Evolutionary conservation across 2,888 invertebrate genomes (phyloP).

Genomic region (Synanthedon andrenaeformis): DNA sequence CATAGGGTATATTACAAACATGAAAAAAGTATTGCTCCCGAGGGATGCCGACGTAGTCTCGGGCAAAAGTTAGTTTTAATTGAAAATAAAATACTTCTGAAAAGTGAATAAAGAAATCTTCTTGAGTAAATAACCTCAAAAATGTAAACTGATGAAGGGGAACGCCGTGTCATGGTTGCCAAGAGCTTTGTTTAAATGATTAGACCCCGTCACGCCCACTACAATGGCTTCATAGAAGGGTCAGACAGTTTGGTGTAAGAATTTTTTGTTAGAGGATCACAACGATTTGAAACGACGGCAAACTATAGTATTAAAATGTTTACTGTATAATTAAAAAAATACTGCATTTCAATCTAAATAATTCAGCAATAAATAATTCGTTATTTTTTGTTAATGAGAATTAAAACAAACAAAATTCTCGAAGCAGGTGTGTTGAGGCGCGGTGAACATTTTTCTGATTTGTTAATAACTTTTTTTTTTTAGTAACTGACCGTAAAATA

Average conservation of each 20-base stretch:
- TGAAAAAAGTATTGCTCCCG: too few species aligned
- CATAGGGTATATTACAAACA: too few species aligned
- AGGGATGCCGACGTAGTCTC: too few species aligned
- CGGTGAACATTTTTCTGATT: slow-evolving; percentile 34
- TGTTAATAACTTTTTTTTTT: slow-evolving; percentile 53
- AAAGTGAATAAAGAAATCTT: slow-evolving; percentile 1
- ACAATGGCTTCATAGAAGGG: slow-evolving; percentile 45
- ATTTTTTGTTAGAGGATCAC: slow-evolving; percentile 22
- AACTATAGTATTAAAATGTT: background rate
- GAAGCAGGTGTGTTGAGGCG: slow-evolving; percentile 41
- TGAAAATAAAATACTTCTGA: slow-evolving; percentile 3
- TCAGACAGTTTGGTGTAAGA: slow-evolving; percentile 36
- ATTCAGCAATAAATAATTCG: too few species aligned
- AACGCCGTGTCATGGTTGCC: slow-evolving; percentile 47
- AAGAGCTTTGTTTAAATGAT: slow-evolving; percentile 60
- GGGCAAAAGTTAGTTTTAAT: too few species aligned
- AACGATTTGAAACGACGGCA: slow-evolving; percentile 36
- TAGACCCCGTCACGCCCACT: slow-evolving; percentile 41
- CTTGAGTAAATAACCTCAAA: slow-evolving; percentile 15
- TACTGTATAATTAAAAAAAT: too few species aligned
- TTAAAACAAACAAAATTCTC: background rate
- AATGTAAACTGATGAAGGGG: slow-evolving; percentile 12
- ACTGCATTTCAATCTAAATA: too few species aligned
- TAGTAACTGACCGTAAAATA: slow-evolving; percentile 56
- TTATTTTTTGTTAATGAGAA: too few species aligned